These are phyloP conservation scores for Centrocercus urophasianus DNA, from an alignment of 2,113 vertebrate genomes.

Conservation along the genomic window DNA sequence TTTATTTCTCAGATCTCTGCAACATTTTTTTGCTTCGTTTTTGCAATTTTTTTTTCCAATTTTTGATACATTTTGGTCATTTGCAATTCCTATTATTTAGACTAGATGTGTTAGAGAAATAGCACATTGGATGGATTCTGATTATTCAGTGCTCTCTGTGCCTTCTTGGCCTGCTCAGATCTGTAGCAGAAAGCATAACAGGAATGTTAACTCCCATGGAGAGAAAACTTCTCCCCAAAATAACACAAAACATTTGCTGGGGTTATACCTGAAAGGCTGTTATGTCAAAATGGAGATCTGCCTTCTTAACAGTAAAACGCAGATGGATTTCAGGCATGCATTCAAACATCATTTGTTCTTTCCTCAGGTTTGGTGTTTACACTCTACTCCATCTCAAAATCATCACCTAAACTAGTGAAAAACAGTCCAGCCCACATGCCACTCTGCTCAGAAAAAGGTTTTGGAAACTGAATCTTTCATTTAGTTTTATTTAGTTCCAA, in stretches of 20 bases:
- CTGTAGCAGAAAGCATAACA: not conserved
- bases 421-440: conserved; percentile 20
- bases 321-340: not conserved
- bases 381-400: not conserved
- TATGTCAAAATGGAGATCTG: not conserved
- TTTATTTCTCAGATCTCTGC: not conserved
- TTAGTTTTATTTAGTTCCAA: conserved; percentile 32
- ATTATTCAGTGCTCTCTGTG: not conserved
- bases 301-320: not conserved
- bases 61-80: not conserved
- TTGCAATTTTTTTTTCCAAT: not conserved
- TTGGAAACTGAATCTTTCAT: not conserved
- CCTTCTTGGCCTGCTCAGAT: not conserved
- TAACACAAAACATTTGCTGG: not conserved
- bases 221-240: not conserved
- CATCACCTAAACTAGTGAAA: not conserved
- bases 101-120: not conserved
- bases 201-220: not conserved
- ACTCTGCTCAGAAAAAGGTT: not conserved
- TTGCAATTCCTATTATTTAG: not conserved
- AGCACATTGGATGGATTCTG: not conserved
- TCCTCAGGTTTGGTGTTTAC: not conserved
- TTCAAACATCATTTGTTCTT: not conserved
- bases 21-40: not conserved
- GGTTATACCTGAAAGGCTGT: not conserved